Evolutionary conservation across 35 echinoderm and acorn worm species (phyloP).

Genomic region (Heliocidaris tuberculata): DNA sequence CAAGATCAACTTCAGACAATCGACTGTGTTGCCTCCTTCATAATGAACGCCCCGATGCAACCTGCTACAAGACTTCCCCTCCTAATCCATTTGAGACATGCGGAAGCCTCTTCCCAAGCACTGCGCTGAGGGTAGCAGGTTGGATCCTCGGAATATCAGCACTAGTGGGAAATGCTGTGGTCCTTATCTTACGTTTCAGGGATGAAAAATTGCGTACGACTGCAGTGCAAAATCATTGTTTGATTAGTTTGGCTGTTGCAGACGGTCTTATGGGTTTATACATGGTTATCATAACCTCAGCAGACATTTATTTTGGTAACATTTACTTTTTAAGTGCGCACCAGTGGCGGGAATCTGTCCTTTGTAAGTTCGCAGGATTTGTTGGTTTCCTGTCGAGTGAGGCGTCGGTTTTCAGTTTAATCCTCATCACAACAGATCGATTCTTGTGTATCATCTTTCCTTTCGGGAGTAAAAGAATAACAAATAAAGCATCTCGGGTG

Average conservation of each 20-base stretch:
- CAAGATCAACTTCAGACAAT: constrained; percentile 45
- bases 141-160: constrained; percentile 55
- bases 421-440: constrained; percentile 63
- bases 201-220: background rate
- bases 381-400: constrained; percentile 55
- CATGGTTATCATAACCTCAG: constrained; percentile 7
- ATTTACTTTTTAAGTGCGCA: background rate
- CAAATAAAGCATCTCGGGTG: background rate
- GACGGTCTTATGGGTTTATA: constrained; percentile 35
- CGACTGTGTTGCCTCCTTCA: constrained; percentile 54
- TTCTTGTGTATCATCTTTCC: constrained; percentile 68
- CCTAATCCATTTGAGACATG: constrained; percentile 51
- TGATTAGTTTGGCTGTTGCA: constrained; percentile 44
- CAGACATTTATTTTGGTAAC: background rate
- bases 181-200: constrained; percentile 29
- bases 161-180: constrained; percentile 43
- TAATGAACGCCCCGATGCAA: background rate
- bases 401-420: constrained; percentile 54
- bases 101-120: constrained; percentile 27
- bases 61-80: background rate
- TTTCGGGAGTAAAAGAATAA: constrained; percentile 31
- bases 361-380: constrained; percentile 47
- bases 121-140: background rate
- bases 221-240: constrained; percentile 19
- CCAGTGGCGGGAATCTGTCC: background rate